A percentile compares a stretch with the other conserved stretches of the same genome.
Evolutionary conservation across 2,113 vertebrate species (phyloP).

Genomic region (Toxostoma redivivum): DNA sequence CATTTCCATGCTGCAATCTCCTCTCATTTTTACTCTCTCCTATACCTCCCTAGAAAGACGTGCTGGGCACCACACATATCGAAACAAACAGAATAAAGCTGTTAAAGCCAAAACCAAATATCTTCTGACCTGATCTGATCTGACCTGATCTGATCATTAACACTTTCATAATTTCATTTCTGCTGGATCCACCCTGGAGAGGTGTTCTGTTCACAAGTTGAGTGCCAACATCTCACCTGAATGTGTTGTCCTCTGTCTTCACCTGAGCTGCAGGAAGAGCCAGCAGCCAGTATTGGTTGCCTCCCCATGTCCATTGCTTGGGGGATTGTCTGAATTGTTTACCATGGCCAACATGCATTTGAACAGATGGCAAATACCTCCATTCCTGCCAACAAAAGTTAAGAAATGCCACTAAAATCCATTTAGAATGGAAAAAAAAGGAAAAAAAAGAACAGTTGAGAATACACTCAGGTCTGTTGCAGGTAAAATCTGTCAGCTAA

Average conservation of each 20-base stretch:
- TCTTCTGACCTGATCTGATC: not conserved
- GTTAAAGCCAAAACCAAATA: not conserved
- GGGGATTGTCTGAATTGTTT: conserved; percentile 42
- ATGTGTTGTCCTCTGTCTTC: not conserved
- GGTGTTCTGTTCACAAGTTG: not conserved
- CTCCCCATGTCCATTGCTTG: not conserved
- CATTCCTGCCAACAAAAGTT: conserved; percentile 63
- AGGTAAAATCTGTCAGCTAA: conserved; percentile 43
- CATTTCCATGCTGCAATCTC: not conserved
- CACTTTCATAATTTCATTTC: not conserved
- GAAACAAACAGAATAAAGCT: not conserved
- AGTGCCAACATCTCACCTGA: not conserved
- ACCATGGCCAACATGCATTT: conserved; percentile 18
- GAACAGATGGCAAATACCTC: conserved; percentile 65
- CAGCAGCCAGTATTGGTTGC: not conserved
- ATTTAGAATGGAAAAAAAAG: not conserved
- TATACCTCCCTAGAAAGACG: not conserved
- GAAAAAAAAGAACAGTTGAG: not conserved
- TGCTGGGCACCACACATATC: not conserved
- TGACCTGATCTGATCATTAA: not conserved
- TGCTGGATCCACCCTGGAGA: not conserved
- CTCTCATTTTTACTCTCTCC: not conserved
- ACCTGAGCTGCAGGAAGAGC: not conserved
- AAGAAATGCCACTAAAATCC: conserved; percentile 57
- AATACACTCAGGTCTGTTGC: conserved; percentile 48